Evolutionary conservation across 1,140 invertebrate genomes (phyloP).

Genomic region (Pseudomyrmex pallidus): DNA sequence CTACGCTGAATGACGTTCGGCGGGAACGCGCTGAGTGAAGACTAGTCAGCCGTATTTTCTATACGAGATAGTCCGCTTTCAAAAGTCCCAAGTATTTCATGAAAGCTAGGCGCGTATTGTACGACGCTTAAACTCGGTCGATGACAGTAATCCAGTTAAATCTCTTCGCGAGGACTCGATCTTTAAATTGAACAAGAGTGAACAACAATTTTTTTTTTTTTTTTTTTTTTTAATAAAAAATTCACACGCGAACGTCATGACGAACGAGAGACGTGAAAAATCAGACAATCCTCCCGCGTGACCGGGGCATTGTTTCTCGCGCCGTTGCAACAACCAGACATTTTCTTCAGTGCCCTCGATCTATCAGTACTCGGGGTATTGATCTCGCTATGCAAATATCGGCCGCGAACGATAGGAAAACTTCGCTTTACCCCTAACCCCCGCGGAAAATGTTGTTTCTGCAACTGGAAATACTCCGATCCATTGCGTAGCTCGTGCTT

Average conservation of each 20-base stretch:
- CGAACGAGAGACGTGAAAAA: neutral
- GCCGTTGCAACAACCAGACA: neutral
- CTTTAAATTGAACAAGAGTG: neutral
- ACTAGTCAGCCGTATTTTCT: constrained; percentile 31
- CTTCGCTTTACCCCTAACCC: constrained; percentile 43
- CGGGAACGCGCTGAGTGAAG: constrained; percentile 23
- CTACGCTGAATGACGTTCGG: constrained; percentile 57
- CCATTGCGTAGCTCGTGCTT: constrained; percentile 42
- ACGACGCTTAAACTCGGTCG: constrained; percentile 10
- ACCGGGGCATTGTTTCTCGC: constrained; percentile 16
- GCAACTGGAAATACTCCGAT: constrained; percentile 48
- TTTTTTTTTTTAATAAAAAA: neutral
- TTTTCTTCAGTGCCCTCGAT: constrained; percentile 22
- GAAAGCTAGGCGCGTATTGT: neutral
- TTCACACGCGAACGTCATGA: too few species aligned
- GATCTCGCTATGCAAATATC: constrained; percentile 59
- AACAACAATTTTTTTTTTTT: neutral
- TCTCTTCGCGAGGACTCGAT: neutral
- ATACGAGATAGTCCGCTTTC: neutral
- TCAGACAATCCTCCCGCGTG: too few species aligned
- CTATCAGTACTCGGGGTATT: constrained; percentile 38
- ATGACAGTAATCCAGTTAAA: neutral
- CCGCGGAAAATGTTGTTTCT: constrained; percentile 48
- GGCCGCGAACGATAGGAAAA: constrained; percentile 55
- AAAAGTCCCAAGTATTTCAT: neutral